Conservation (phyloP, 2,888 invertebrate genomes). For the Athalia rosae region DNA sequence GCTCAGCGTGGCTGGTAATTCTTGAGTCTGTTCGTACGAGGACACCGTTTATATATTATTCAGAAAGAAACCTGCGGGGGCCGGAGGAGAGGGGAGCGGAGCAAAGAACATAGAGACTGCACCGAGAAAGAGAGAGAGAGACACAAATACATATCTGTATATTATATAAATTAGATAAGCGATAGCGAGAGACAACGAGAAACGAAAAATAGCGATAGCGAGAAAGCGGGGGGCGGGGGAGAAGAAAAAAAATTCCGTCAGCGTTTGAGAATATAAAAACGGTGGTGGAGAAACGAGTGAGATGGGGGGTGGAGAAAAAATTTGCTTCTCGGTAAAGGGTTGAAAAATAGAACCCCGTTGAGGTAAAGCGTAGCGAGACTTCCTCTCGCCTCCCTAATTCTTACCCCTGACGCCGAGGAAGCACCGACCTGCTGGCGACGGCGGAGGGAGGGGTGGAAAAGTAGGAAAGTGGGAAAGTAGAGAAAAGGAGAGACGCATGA, state of each 20-base stretch:
- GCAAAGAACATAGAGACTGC: neutral
- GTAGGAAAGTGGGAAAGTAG: neutral
- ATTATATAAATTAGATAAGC: too few species aligned
- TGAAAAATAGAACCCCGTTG: constrained; percentile 36
- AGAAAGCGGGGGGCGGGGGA: neutral
- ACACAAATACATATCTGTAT: too few species aligned
- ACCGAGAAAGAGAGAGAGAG: too few species aligned
- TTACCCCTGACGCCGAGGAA: constrained; percentile 50
- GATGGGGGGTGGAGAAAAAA: constrained; percentile 44
- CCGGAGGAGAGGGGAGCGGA: constrained; percentile 18
- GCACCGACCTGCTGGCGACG: constrained; percentile 47
- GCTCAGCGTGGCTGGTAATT: constrained; percentile 39
- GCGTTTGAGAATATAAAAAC: too few species aligned
- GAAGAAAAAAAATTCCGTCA: too few species aligned
- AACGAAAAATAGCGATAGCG: too few species aligned
- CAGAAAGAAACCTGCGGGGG: constrained; percentile 50
- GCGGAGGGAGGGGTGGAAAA: constrained; percentile 17
- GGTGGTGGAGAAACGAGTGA: neutral
- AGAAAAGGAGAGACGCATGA: constrained; percentile 23
- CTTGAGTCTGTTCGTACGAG: constrained; percentile 50
- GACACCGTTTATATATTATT: constrained; percentile 55
- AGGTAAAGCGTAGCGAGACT: constrained; percentile 50
- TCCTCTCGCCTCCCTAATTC: constrained; percentile 58
- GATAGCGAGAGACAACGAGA: too few species aligned
- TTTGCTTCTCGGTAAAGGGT: constrained; percentile 55